Conservation (phyloP, 2,113 vertebrate species). For the Chinchilla lanigera region DNA sequence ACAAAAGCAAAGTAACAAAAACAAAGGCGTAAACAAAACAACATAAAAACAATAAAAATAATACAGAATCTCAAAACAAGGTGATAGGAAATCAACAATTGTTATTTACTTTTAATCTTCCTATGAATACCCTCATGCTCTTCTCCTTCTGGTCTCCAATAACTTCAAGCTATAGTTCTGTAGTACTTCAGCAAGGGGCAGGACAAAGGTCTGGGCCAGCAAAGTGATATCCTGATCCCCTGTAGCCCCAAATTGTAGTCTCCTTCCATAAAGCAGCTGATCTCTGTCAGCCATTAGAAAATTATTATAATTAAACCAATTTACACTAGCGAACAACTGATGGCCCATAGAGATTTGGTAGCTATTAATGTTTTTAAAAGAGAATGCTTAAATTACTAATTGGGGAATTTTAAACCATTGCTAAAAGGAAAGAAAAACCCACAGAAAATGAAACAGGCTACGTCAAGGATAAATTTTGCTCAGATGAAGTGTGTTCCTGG, state of each 20-base stretch:
- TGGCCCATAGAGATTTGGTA: not conserved
- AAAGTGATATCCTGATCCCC: conserved; percentile 43
- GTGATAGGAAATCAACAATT: too few relatives aligned
- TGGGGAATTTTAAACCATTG: conserved; percentile 40
- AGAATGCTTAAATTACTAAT: conserved; percentile 34
- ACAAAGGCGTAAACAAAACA: too few relatives aligned
- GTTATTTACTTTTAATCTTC: not conserved
- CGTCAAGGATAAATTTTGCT: not conserved
- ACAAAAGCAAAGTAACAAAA: too few relatives aligned
- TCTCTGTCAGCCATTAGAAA: conserved; percentile 62
- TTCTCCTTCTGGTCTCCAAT: not conserved
- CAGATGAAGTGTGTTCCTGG: not conserved
- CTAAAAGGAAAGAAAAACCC: not conserved
- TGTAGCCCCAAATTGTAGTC: not conserved
- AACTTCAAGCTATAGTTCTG: not conserved
- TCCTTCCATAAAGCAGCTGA: conserved; percentile 3
- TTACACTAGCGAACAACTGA: conserved; percentile 35
- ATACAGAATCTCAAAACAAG: too few relatives aligned
- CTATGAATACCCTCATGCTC: not conserved
- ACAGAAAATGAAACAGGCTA: not conserved
- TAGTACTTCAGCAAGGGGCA: not conserved
- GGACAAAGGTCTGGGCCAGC: not conserved
- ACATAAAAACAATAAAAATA: too few relatives aligned
- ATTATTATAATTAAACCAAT: conserved; percentile 67
- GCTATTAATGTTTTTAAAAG: conserved; percentile 58